Conservation (phyloP, 1,140 invertebrate genomes). For the Arion vulgaris region DNA sequence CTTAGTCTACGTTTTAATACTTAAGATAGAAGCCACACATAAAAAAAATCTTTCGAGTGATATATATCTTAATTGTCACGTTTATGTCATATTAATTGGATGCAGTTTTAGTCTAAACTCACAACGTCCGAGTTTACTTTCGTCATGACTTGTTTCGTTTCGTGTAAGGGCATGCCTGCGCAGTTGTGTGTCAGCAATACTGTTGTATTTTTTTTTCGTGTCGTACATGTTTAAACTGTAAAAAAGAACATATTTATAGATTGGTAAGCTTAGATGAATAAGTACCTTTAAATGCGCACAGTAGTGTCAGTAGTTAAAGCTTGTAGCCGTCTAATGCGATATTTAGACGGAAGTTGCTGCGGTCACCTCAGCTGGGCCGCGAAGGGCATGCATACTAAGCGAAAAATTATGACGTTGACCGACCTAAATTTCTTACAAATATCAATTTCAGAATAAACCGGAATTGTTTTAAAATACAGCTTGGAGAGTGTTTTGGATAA, state of each 20-base stretch:
- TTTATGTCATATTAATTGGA: not conserved
- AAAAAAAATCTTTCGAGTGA: not conserved
- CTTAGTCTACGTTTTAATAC: not conserved
- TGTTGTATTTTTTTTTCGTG: not conserved
- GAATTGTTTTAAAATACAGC: constrained; percentile 18
- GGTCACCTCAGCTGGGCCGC: constrained; percentile 47
- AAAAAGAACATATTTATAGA: too few species aligned
- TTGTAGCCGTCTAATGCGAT: not conserved
- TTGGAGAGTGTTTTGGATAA: not conserved
- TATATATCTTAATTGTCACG: not conserved
- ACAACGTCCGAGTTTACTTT: constrained; percentile 1
- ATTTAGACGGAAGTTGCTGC: constrained; percentile 37
- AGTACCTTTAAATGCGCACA: too few species aligned
- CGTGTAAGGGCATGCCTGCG: constrained; percentile 40
- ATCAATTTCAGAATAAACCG: not conserved
- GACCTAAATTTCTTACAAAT: constrained; percentile 33
- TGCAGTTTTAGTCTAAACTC: not conserved
- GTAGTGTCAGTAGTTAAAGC: not conserved
- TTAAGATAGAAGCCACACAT: not conserved
- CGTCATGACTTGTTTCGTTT: not conserved
- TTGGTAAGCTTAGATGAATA: too few species aligned
- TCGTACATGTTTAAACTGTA: not conserved
- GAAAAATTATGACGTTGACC: constrained; percentile 67
- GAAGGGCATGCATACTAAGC: constrained; percentile 50
- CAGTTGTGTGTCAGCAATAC: not conserved